Base-by-base conservation (phyloP, 2,888 invertebrate genomes). In the Nezara viridula region DNA sequence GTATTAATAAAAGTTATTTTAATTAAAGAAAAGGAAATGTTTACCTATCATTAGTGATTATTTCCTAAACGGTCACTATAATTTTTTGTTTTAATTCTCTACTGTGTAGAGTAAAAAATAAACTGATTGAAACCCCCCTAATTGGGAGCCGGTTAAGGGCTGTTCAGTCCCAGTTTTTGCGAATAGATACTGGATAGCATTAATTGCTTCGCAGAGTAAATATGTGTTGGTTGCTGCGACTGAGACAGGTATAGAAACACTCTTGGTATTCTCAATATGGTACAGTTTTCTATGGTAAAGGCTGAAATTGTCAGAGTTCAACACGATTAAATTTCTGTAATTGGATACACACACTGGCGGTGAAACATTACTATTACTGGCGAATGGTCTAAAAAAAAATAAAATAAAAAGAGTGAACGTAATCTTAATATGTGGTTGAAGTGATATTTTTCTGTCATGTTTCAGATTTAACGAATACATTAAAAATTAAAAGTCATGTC, bases 151-250 rank as follows among this genome's bases (percentile, higher is more conserved):
- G 14, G n/a, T 81, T 1, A 47, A 12, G 44, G 44, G 44, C 4
- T 10, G 44, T 5, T 44, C 44, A 47, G 81, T 47, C 44, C 12
- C 44, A 44, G 81, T 81, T 81, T 81, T 81, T 81, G 81, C 81
- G 24, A 44, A 81, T n/a, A n/a, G 44, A 24, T n/a, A 10, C 40
- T 44, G 81, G 44, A 81, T 73, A 73, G 81, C 24, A 44, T 81
- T 81, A 81, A 81, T 81, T 81, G 81, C 81, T 44, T 5, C n/a
- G 44, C 21, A 81, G 44, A 12, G 44, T 47, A 44, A 81, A 81
- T 47, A 81, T n/a, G 40, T 37, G 37, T 10, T 32, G 32, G 37
- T 81, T 24, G 5, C 37, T 40, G 44, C 24, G 81, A 44, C 14
- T 0, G 14, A 12, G 12, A 12, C n/a, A 81, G 81, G 44, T 81